Base-by-base conservation (phyloP, 92 coral and sea anemone genomes). In the Palythoa grandis region DNA sequence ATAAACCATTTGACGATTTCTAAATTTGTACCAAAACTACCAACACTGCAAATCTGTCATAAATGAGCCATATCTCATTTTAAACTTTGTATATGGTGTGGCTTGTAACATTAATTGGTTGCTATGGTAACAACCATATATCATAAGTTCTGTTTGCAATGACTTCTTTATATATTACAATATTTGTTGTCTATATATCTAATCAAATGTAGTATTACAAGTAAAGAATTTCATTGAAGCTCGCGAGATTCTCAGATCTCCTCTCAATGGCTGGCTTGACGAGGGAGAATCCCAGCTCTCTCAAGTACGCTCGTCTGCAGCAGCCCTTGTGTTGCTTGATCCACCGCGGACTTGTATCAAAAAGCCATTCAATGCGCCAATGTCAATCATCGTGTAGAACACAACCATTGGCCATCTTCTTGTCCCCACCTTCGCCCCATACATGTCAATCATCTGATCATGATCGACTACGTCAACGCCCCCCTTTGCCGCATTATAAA, bases 221-320 rank as follows among this genome's bases (percentile, higher is more conserved):
- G 25, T 29, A 70, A 70, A 70, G 9, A 29, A 29, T 70, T 70
- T 72, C 52, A 38, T 37, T 37, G 24, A 72, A 72, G 53, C 76
- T n/a, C 20, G 10, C 76, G 52, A 38, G 76, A 37, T 72, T 74
- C 58, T 74, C 58, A n/a, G 39, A 74, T 74, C 61, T 50, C 39
- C 79, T 74, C 39, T 74, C 63, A n/a, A 50, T 22, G 35, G 35
- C 79, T 48, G 79, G 79, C 61, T 50, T 50, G 39, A 74, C 39
- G 38, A 74, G 61, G 5, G 79, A 74, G 17, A 74, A 19, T 50
- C 79, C 79, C 1, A 47, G 79, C 79, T 74, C 79, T 52, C 79
- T 50, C 29, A 74, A 11, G 39, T 74, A 74, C 38, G 19, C 79
- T 23, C 60, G 16, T 74, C 79, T 50, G 57, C 38, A 74, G 38